Base-by-base conservation (phyloP, 2,888 invertebrate genomes). In the Didymodactylos carnosus region DNA sequence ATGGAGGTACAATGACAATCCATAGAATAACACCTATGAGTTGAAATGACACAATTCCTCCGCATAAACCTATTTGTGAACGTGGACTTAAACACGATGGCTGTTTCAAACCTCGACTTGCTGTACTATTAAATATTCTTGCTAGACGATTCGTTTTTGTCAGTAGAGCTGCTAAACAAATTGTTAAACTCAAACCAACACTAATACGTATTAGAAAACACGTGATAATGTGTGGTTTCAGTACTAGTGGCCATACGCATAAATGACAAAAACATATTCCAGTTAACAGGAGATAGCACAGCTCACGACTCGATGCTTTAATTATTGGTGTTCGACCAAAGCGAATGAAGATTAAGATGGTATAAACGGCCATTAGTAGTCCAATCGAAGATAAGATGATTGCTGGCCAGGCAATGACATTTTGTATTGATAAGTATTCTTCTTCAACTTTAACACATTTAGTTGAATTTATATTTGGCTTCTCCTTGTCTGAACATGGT, bases 131-230 rank as follows among this genome's bases (percentile, higher is more conserved):
- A 75, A 89, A 87, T 73, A 89, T 89, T 69, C 89, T 84, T 4
- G 88, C 88, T 73, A 89, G 87, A 71, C 89, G 86, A 82, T 89
- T 90, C 3, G 89, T 89, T 81, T 90, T 89, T 2, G 89, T 89
- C 76, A 90, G 86, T 75, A 90, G 87, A 72, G 73, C 71, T 35
- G 73, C 75, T 62, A 74, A 70, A 79, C 89, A 89, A 73, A 89
- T 87, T 76, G 88, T 88, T 76, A 90, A 85, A 29, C 89, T 89
- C 1, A 89, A 85, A 0, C 90, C 89, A 16, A 90, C 86, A 0
- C 89, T 88, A 69, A 89, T 86, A 23, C 84, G 77, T 69, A 88
- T 86, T 29, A 88, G 82, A 4, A 88, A 87, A 80, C 90, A 90
- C 29, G 88, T 86, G 76, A 86, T 84, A 7, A 86, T 84, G 0